Evolutionary conservation across 53 echinoderm and acorn worm species (phyloP).

Genomic region (Paracentrotus lividus): DNA sequence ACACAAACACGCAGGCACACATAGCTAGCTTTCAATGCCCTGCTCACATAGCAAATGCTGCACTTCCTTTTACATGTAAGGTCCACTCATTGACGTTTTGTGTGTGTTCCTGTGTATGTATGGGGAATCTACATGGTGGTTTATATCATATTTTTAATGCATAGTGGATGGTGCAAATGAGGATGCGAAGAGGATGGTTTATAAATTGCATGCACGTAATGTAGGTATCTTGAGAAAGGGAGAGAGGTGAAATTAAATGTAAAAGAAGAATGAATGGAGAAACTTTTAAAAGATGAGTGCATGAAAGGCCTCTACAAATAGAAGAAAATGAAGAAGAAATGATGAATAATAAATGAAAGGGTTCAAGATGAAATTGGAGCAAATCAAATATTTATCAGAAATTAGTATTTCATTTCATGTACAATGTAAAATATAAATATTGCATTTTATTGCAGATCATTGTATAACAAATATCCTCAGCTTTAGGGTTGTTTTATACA

Average conservation of each 20-base stretch:
- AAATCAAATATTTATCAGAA: too few relatives aligned
- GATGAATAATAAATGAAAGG: neutral
- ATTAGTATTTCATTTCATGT: too few relatives aligned
- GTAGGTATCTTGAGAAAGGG: neutral
- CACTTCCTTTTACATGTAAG: neutral
- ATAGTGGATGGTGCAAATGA: neutral
- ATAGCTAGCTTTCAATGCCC: neutral
- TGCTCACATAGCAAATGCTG: neutral
- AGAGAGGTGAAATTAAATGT: neutral
- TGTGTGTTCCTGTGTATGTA: conserved; percentile 35
- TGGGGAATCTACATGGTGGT: conserved; percentile 3
- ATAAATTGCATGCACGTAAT: conserved; percentile 1
- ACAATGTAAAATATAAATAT: too few relatives aligned
- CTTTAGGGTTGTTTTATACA: too few relatives aligned
- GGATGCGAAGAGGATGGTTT: neutral
- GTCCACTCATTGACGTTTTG: neutral
- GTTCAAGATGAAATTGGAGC: neutral
- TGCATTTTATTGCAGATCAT: too few relatives aligned
- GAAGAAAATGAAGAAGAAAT: neutral
- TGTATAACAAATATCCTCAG: too few relatives aligned
- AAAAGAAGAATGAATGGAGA: neutral
- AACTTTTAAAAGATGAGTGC: neutral
- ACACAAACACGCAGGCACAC: conserved; percentile 3
- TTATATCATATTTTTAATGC: neutral
- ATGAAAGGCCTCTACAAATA: neutral